These are phyloP conservation scores for Drosophila algonquin DNA, from an alignment of 2,888 invertebrate species.

Conservation along the genomic window DNA sequence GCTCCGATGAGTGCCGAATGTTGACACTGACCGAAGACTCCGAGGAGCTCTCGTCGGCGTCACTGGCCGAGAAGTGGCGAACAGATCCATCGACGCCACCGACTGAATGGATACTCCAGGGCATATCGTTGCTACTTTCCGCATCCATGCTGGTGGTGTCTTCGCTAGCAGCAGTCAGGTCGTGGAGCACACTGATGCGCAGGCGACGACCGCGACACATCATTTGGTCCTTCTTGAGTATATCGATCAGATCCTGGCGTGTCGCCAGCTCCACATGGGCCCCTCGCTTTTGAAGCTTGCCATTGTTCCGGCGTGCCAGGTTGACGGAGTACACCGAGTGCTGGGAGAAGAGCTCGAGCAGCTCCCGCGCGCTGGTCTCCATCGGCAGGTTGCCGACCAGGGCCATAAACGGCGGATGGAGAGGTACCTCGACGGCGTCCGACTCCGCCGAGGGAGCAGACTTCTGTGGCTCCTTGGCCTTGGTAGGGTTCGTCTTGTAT, in stretches of 20 bases:
- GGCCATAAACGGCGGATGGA: constrained; percentile 32
- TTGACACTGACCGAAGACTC: constrained; percentile 21
- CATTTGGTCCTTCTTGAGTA: constrained; percentile 27
- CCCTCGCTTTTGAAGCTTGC: constrained; percentile 19
- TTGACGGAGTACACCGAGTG: constrained; percentile 23
- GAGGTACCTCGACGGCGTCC: neutral
- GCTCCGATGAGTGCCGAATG: too few species aligned
- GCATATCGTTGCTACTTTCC: neutral
- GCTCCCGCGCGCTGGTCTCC: constrained; percentile 35
- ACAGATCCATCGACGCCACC: too few species aligned
- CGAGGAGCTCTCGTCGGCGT: neutral
- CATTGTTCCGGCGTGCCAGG: constrained; percentile 26
- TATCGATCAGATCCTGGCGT: constrained; percentile 32
- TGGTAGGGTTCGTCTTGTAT: neutral
- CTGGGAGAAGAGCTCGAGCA: constrained; percentile 18
- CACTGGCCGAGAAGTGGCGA: neutral
- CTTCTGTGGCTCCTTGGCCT: neutral
- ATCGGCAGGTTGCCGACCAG: constrained; percentile 42
- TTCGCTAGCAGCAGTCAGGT: neutral
- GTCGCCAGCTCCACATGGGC: constrained; percentile 39
- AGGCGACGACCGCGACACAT: constrained; percentile 41
- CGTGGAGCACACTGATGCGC: constrained; percentile 11
- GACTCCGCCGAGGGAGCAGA: neutral
- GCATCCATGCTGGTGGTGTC: neutral
- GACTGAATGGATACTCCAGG: neutral